These are phyloP conservation scores for Drosophila mettleri DNA, from an alignment of 2,888 invertebrate genomes.

Conservation along the genomic window DNA sequence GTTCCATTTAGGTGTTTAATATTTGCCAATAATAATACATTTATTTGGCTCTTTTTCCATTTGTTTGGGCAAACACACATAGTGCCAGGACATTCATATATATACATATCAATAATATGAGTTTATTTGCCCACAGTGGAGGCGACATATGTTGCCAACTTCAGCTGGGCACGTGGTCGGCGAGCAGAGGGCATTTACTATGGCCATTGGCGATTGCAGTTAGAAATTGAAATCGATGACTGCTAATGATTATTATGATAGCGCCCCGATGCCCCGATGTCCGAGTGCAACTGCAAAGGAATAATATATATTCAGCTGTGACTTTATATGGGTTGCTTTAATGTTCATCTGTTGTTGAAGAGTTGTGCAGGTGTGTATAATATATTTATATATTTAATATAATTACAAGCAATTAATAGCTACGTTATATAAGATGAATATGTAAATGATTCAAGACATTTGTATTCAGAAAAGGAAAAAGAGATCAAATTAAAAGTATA, in stretches of 20 bases:
- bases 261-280: background rate
- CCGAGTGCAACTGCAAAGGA: background rate
- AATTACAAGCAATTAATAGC: too few relatives aligned
- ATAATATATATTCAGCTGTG: background rate
- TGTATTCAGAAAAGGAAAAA: too few relatives aligned
- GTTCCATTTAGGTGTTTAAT: conserved; percentile 50
- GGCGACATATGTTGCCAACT: conserved; percentile 53
- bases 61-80: conserved; percentile 41
- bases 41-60: conserved; percentile 22
- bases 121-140: conserved; percentile 50
- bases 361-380: background rate
- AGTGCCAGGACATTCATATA: conserved; percentile 15
- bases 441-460: too few relatives aligned
- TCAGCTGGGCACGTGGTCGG: conserved; percentile 15
- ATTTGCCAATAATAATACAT: conserved; percentile 48
- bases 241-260: conserved; percentile 33
- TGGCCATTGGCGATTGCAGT: conserved; percentile 10
- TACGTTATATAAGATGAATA: too few relatives aligned
- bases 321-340: background rate
- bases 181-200: conserved; percentile 25
- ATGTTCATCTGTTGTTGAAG: background rate
- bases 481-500: too few relatives aligned
- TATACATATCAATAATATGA: conserved; percentile 35
- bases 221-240: conserved; percentile 23
- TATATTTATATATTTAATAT: too few relatives aligned